Base-by-base conservation (phyloP, 2,888 invertebrate genomes). In the Temnothorax ravouxi region DNA sequence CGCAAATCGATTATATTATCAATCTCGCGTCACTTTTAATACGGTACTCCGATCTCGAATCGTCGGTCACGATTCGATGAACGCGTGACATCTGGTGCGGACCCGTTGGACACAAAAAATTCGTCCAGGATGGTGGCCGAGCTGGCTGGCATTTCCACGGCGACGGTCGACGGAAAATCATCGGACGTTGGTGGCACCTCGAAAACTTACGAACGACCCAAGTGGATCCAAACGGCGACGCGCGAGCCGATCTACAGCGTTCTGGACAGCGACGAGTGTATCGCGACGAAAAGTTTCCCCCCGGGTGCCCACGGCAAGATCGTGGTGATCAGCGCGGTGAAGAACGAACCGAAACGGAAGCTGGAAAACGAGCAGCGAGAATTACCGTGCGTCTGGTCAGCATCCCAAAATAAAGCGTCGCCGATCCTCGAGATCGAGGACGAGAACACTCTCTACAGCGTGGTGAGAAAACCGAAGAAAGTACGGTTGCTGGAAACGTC, bases 191-290 rank as follows among this genome's bases (percentile, higher is more conserved):
- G 54, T 3, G 61, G 66, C 34, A 54, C 75, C 3, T 34, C 61
- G 29, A 88, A 64, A 52, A 69, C 72, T 50, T 87, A 64, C 44
- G 83, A 66, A 72, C 87, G 92, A 69, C 92, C 93, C n/a, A 90
- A 88, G 87, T 94, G 94, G 94, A 92, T 94, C 69, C 87, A 91
- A 75, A 85, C 91, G 47, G 93, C 93, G n/a, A 94, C 92, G 1
- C 91, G 92, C 8, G 93, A 94, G 59, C 92, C 93, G 80, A 91
- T 92, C 56, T 94, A 94, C 82, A 93, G 91, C 54, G 88, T 93
- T n/a, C 84, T 93, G 9, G 92, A 92, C 62, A 85, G 88, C 44
- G 84, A 88, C 67, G 87, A 89, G 5, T 41, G 61, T 1, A 13
- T 62, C 18, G 75, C 13, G 1, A 54, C 41, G 6, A 29, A 59